A percentile compares a stretch with the other conserved stretches of the same genome.
Evolutionary conservation across 1,140 invertebrate species (phyloP).

Genomic region (Megalonaias nervosa): DNA sequence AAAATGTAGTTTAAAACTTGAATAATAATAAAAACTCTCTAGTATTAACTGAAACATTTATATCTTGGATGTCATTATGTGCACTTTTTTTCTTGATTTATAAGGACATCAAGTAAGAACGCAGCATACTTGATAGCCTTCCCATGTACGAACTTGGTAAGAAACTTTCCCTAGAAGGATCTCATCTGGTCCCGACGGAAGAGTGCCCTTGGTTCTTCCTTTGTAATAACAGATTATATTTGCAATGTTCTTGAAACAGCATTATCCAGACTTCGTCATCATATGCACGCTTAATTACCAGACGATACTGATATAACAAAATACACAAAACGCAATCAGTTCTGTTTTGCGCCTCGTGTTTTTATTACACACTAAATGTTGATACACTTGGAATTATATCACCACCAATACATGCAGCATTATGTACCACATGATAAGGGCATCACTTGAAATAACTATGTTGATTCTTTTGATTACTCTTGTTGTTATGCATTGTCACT

Average conservation of each 20-base stretch:
- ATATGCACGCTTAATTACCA: neutral
- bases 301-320: constrained; percentile 7
- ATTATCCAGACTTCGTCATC: neutral
- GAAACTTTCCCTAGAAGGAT: constrained; percentile 5
- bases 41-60: constrained; percentile 2
- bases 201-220: neutral
- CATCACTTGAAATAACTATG: constrained; percentile 7
- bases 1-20: no score
- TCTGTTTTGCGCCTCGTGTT: constrained; percentile 11
- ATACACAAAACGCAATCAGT: constrained; percentile 18
- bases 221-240: neutral
- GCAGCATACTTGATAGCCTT: neutral
- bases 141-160: neutral
- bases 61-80: neutral
- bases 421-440: constrained; percentile 20
- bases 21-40: neutral
- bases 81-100: neutral
- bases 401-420: constrained; percentile 9
- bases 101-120: neutral
- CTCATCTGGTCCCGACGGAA: neutral
- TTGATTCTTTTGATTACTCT: constrained; percentile 12
- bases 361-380: constrained; percentile 15
- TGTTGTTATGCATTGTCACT: constrained; percentile 1
- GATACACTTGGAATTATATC: constrained; percentile 8
- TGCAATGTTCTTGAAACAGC: constrained; percentile 2